Evolutionary conservation across 2,113 vertebrate genomes (phyloP).

Genomic region (Dicentrarchus labrax): DNA sequence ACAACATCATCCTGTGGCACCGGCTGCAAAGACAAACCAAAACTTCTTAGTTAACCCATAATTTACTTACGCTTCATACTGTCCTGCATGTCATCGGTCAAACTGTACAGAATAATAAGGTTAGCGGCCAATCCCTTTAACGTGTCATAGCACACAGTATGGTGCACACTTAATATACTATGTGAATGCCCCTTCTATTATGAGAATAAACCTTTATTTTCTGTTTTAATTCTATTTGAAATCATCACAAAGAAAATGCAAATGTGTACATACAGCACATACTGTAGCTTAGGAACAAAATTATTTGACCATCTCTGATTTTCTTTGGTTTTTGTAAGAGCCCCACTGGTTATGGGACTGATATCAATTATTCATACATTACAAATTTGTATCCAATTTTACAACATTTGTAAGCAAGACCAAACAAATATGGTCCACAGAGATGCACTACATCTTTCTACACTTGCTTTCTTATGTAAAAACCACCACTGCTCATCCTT

Average conservation of each 20-base stretch:
- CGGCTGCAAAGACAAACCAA: slow-evolving; percentile 57
- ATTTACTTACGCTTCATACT: neutral
- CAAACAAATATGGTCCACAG: neutral
- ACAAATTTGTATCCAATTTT: neutral
- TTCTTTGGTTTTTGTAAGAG: neutral
- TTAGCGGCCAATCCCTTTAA: neutral
- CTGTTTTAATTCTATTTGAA: neutral
- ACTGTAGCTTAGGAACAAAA: neutral
- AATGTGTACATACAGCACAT: neutral
- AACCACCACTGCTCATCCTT: neutral
- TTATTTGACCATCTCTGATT: neutral
- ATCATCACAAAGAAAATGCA: neutral
- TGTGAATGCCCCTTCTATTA: neutral
- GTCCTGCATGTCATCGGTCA: neutral
- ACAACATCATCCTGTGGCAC: slow-evolving; percentile 65
- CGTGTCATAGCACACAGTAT: neutral
- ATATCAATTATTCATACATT: neutral
- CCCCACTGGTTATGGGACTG: neutral
- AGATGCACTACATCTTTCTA: neutral
- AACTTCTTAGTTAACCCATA: neutral
- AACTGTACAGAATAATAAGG: neutral
- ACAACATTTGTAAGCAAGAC: neutral
- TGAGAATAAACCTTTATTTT: neutral
- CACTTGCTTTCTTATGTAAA: slow-evolving; percentile 1
- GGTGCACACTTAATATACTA: neutral